These are phyloP conservation scores for Dendronephthya gigantea DNA, from an alignment of 64 coral and sea anemone species.

Conservation along the genomic window DNA sequence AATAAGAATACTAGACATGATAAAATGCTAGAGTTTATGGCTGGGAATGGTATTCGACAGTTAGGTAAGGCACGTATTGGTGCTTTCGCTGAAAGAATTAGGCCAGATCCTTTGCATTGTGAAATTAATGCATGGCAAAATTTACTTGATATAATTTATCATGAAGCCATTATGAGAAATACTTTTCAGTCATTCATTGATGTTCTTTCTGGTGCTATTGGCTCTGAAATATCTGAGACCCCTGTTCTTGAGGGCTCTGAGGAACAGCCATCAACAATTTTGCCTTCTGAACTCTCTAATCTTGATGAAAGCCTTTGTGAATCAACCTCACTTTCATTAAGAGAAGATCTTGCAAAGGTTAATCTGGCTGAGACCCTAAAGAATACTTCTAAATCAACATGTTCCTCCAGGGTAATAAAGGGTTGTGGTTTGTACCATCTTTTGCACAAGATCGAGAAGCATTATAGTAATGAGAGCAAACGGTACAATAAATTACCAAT, in stretches of 20 bases:
- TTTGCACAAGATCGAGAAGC: neutral
- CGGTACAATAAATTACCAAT: neutral
- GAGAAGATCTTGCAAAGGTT: too few relatives aligned
- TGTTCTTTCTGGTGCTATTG: too few relatives aligned
- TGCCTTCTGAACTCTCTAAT: too few relatives aligned
- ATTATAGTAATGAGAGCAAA: neutral
- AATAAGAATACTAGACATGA: neutral
- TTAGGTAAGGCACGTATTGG: neutral
- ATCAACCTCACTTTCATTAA: too few relatives aligned
- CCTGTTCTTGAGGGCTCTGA: too few relatives aligned
- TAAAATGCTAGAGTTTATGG: neutral
- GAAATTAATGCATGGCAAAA: slow-evolving; percentile 13
- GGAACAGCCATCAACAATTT: too few relatives aligned
- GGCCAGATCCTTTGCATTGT: neutral
- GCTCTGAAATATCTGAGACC: neutral
- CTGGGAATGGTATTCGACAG: neutral
- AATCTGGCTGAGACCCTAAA: neutral
- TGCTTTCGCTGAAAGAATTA: neutral
- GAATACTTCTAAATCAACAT: neutral
- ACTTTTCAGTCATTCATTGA: neutral
- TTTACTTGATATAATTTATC: neutral
- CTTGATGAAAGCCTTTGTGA: too few relatives aligned
- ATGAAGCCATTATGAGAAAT: neutral
- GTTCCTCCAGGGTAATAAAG: neutral
- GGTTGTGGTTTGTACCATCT: neutral